Conservation (phyloP, 2,888 invertebrate species). For the Oxycera nigricornis region DNA sequence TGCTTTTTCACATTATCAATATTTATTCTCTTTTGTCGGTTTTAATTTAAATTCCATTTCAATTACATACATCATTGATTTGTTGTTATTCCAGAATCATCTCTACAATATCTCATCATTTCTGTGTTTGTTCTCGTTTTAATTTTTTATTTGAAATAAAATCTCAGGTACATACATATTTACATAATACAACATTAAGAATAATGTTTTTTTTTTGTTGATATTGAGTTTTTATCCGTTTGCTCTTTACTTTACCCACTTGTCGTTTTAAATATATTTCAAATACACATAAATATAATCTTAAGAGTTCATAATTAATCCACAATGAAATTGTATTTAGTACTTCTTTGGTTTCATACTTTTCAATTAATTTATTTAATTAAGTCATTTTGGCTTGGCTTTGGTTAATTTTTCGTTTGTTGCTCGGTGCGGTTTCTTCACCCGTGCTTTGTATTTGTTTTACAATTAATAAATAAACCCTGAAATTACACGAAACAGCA, state of each 20-base stretch:
- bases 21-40: too few relatives aligned
- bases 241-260: neutral
- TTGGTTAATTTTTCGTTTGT: neutral
- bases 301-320: neutral
- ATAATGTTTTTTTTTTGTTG: neutral
- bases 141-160: conserved; percentile 29
- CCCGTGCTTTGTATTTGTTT: neutral
- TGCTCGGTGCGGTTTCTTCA: neutral
- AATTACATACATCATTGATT: neutral
- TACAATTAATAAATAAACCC: conserved; percentile 38
- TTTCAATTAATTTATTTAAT: too few relatives aligned
- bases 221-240: neutral
- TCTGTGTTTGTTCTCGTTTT: neutral
- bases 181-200: conserved; percentile 46
- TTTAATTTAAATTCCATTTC: neutral
- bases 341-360: neutral
- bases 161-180: conserved; percentile 50
- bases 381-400: conserved; percentile 20
- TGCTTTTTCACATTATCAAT: too few relatives aligned
- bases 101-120: neutral
- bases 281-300: conserved; percentile 2
- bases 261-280: neutral
- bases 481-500: conserved; percentile 35
- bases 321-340: conserved; percentile 4
- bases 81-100: neutral